Base-by-base conservation (phyloP, 2,888 invertebrate species). In the Schizaphis graminum region DNA sequence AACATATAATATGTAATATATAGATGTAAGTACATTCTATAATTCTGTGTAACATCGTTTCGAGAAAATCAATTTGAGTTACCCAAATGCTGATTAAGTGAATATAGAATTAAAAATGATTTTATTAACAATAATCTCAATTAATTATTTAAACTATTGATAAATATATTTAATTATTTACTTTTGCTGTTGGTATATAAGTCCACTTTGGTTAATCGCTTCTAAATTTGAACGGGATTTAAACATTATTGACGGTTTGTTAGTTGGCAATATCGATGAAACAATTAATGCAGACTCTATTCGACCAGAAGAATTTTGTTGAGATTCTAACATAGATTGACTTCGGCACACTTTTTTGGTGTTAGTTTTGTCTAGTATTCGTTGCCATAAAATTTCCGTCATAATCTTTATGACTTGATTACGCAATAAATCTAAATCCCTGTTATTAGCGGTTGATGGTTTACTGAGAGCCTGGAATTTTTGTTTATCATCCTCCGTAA, bases 211-310 rank as follows among this genome's bases (percentile, higher is more conserved):
- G 61, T 28, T 61, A 26, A 92, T 16, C 0, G 91, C 61, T 57
- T 87, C 86, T 61, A 86, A 86, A 92, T 88, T 77, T 44, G 92
- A 26, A 13, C 53, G 92, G 4, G 49, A 86, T 49, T 92, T 92
- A 26, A 92, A 47, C n/a, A 56, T 24, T n/a, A 53, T 47, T 26
- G 16, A 41, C 28, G 88, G 86, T 57, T 67, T 57, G 61, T 53
- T 85, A 8, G 91, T 53, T 26, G 94, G 94, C 21, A 90, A 10
- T 67, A 94, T 94, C 61, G 94, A 47, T 7, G 94, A 94, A 47
- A 94, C 94, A 61, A 67, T 61, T 67, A 94, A 67, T 11, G 85
- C 49, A n/a, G 94, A 94, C 26, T 94, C 94, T 35, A 94, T 91
- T 41, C 53, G 86, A 35, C n/a, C 84, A 16, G 86, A 84, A 57